Evolutionary conservation across 2,113 vertebrate genomes (phyloP), one percentile per base, ranked within the genome.

Genomic region (Condylura cristata): DNA sequence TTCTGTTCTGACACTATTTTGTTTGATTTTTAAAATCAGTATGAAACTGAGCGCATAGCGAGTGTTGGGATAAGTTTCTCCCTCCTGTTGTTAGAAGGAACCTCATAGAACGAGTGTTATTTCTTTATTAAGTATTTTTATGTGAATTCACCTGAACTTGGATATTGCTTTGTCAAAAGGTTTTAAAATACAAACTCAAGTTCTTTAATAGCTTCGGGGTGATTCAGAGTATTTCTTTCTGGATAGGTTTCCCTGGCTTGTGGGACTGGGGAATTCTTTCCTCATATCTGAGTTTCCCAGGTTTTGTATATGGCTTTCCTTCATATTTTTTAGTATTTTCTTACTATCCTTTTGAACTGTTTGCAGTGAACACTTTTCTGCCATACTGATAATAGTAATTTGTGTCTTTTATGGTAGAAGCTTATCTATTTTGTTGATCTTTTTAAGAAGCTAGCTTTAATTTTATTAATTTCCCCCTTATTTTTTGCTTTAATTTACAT

Each of bases 381-480:
- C 83, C 16, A 56, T 58, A 76, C 26, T 86, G 30, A 39, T 83
- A 39, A 10, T 71, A 63, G 20, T 66, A 78, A 86, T 80, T 76
- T 66, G 22, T 82, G 9, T 80, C 6, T 65, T 41, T 41, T 79
- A 60, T 17, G 17, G 48, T 51, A 26, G n/a, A 56, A 3, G 24
- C 80, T 86, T 93, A 37, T 82, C 84, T n/a, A 56, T 94, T 88
- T 90, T 94, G 30, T 85, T 75, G 37, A 79, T 74, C 3, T 87
- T 61, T 93, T 86, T 44, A 88, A 70, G 61, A n/a, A 88, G 37
- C 53, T 24, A n/a, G 74, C 66, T 61, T 75, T 56, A 18, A 41
- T 51, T 85, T 92, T 0, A 17, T 53, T 86, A 74, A 76, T 39
- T 74, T 70, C 26, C 0, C 11, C 9, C 3, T 71, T 78, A 5